These are phyloP conservation scores for Drosophila seguyi DNA, from an alignment of 1,140 invertebrate species.

Conservation along the genomic window DNA sequence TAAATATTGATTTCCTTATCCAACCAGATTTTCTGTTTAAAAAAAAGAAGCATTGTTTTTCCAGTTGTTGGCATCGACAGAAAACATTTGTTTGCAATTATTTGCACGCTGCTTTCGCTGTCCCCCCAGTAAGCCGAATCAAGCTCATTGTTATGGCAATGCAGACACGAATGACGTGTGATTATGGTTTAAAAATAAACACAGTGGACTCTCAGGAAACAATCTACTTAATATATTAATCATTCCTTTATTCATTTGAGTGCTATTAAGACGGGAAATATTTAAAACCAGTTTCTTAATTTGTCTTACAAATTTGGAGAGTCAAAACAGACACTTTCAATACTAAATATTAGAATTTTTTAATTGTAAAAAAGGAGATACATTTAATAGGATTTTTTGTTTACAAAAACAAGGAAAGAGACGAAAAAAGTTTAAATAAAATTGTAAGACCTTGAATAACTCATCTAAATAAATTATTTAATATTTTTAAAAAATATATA, in stretches of 20 bases:
- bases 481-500: neutral
- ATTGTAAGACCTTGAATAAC: no score
- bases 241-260: no score
- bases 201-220: neutral
- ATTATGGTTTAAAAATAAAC: conserved; percentile 25
- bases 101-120: conserved; percentile 9
- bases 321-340: no score
- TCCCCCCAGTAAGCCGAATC: neutral
- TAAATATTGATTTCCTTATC: conserved; percentile 5
- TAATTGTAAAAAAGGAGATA: no score
- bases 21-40: neutral
- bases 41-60: neutral
- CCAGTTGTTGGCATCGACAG: neutral
- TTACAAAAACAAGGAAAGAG: no score
- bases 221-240: neutral
- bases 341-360: no score
- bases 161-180: conserved; percentile 12
- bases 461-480: no score
- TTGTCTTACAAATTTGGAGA: no score
- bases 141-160: conserved; percentile 8
- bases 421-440: no score
- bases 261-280: neutral
- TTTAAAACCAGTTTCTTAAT: neutral
- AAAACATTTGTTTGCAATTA: conserved; percentile 13
- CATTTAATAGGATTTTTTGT: no score